Evolutionary conservation across 1,140 invertebrate genomes (phyloP).

Genomic region (Venturia canescens): DNA sequence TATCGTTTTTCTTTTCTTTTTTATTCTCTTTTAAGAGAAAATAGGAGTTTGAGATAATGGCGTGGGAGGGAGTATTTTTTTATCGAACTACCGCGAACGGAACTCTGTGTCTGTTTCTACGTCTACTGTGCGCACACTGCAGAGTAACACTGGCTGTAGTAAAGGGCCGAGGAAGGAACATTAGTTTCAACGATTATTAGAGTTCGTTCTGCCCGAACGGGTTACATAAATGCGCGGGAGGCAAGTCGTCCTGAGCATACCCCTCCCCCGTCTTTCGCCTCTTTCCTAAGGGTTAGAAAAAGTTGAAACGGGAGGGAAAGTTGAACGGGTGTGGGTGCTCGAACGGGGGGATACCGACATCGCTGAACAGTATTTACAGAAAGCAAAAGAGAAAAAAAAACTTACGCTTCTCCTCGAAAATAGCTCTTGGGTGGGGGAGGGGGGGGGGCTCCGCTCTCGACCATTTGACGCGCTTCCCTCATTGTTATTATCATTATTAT

Average conservation of each 20-base stretch:
- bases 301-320: constrained; percentile 7
- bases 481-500: constrained; percentile 7
- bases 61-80: too few relatives aligned
- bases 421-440: background rate
- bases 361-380: constrained; percentile 4
- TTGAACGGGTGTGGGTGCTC: too few relatives aligned
- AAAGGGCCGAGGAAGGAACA: constrained; percentile 60
- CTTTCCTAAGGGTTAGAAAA: background rate
- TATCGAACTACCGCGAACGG: background rate
- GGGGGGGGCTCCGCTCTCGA: background rate
- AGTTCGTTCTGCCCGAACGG: constrained; percentile 75
- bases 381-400: background rate
- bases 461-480: background rate
- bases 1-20: too few relatives aligned
- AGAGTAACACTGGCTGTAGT: constrained; percentile 23
- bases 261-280: too few relatives aligned
- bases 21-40: too few relatives aligned
- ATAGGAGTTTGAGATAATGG: too few relatives aligned
- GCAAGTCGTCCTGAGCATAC: constrained; percentile 13
- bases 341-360: too few relatives aligned
- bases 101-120: background rate
- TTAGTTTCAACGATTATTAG: constrained; percentile 77
- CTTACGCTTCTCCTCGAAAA: background rate
- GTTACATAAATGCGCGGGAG: constrained; percentile 71
- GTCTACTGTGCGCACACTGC: background rate